Evolutionary conservation across 1,140 invertebrate species (phyloP), one percentile per base, ranked within the genome.

Genomic region (Cepaea nemoralis): DNA sequence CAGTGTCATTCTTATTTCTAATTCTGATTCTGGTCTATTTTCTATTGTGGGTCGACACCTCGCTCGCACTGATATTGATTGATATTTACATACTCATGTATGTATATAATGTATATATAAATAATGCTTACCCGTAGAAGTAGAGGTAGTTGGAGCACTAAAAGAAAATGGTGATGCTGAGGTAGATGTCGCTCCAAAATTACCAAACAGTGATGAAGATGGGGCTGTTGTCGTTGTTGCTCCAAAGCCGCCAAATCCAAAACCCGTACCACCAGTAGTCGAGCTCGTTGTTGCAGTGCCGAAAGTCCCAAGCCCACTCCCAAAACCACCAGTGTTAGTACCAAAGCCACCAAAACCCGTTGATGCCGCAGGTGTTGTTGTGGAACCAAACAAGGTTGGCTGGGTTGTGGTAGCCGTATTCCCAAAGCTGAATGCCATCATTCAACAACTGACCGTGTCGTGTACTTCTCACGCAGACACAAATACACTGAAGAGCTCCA

Each of bases 171-270:
- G 77, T 45, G 83, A 80, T 59, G 83, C 40, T 31, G 82, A 74
- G 19, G 83, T 81, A 45, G 85, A 83, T 71, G 80, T 76, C 39
- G 50, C 19, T 55, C 86, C 85, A 82, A 86, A 86, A 31, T 83
- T 83, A 83, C 77, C 70, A 35, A 79, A 70, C 22, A 78, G 35
- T 22, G 78, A n/a, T 59, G 82, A 24, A 33, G 59, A 22, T 3
- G 19, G 19, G 19, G 78, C 55, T 40, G 82, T 19, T 40, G 35
- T 74, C 33, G 37, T 45, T 24, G 27, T 14, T 48, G 71, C 50
- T 48, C 71, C 77, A 22, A 67, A 12, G 2, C 55, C 59, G 12
- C 75, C 24, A 45, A 75, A 66, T 48, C 55, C 77, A 27, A 48
- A 42, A 6, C 75, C 35, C 67, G 76, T 48, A 6, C 82, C 84